Base-by-base conservation (phyloP, 2,888 invertebrate genomes). In the Xanthia icteritia region DNA sequence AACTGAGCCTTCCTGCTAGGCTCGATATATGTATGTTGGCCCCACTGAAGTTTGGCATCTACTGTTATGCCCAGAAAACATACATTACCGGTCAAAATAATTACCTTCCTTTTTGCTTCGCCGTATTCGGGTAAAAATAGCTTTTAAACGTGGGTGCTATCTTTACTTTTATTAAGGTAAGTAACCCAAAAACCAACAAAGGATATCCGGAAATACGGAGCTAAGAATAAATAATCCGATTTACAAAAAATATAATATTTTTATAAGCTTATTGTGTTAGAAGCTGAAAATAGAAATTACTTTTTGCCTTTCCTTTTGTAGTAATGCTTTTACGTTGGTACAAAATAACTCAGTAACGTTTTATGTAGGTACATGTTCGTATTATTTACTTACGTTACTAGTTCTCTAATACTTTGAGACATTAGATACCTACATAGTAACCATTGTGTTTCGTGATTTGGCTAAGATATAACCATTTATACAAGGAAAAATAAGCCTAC, bases 281-380 rank as follows among this genome's bases (percentile, higher is more conserved):
- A 82, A 80, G 39, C 48, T 42, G 27, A 51, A 67, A 82, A 70
- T 58, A 67, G 23, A 82, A 63, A 82, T 82, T 31, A 51, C 20
- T 67, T 76, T 61, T 36, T 70, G 17, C 39, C 23, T 70, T 51
- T 39, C 1, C 0, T 27, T 82, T 63, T 54, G 56, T 31, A 51
- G 56, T 56, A 27, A 69, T 81, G 15, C n/a, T 81, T 74, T 80
- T 73, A 56, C 1, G 48, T 54, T 70, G 6, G 27, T 48, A 67
- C 31, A 27, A 42, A 36, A 73, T 67, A 79, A 31, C 13, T 45
- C 0, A 20, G 54, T 9, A 31, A 23, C 9, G 4, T 54, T 73
- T 66, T 73, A 58, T 23, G 2, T 60, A 23, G 1, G 6, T 27
- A 23, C 2, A 17, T 56, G 36, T 56, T 27, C 31, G 9, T 63